Conservation (phyloP, 2,888 invertebrate genomes). For the Mallateleia sp. region DNA sequence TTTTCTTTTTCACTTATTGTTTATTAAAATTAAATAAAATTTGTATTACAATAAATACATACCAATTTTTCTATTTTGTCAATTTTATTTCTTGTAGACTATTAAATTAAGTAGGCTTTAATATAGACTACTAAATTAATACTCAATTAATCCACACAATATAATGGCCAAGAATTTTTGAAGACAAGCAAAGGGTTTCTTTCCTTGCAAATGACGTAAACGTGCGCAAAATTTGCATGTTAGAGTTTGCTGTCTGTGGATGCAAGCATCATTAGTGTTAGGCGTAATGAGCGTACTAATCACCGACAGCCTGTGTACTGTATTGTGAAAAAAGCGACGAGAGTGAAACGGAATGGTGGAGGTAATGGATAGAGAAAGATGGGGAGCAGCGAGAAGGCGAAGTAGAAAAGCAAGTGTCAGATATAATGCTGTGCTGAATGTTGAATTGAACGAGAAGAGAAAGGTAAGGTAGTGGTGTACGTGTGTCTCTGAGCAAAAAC, state of each 20-base stretch:
- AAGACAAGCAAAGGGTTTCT: no score
- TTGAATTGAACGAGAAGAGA: constrained; percentile 59
- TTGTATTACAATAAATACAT: no score
- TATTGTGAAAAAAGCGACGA: constrained; percentile 74
- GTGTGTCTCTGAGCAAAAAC: constrained; percentile 46
- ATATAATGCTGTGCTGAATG: constrained; percentile 57
- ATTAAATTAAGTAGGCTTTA: no score
- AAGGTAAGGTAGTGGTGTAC: constrained; percentile 22
- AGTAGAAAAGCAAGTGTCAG: constrained; percentile 64
- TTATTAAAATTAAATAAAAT: no score
- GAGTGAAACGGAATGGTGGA: constrained; percentile 52
- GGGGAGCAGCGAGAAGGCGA: constrained; percentile 58
- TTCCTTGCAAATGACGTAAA: constrained; percentile 66
- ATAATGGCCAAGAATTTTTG: no score
- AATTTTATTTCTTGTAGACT: no score
- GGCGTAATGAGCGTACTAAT: constrained; percentile 89
- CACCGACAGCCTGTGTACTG: constrained; percentile 86
- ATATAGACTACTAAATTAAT: no score
- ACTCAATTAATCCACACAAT: no score
- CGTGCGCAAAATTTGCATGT: constrained; percentile 76
- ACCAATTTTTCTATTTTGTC: no score
- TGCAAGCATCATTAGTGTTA: constrained; percentile 89
- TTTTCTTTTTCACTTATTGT: no score
- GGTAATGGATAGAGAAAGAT: constrained; percentile 64
- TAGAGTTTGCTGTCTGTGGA: constrained; percentile 85